Evolutionary conservation across 2,113 vertebrate species (phyloP), one percentile per base, ranked within the genome.

Genomic region (Cebidichthys violaceus): DNA sequence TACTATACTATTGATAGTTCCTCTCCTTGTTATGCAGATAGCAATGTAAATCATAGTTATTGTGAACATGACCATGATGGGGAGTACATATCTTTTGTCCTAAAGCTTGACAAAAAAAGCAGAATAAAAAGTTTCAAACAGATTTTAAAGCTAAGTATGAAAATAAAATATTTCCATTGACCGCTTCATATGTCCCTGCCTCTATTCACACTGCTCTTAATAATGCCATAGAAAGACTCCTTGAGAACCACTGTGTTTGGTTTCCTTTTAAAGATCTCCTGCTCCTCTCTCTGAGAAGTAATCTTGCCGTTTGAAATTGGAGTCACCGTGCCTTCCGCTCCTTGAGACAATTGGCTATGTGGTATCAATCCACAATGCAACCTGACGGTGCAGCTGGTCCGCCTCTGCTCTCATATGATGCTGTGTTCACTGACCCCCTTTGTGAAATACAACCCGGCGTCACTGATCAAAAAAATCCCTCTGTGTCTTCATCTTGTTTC

Each of bases 271-370:
- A n/a, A 71, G 31, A 65, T 15, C 59, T 50, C 20, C 47, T 5
- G 8, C 66, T 59, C 65, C 50, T 59, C 11, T 55, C 66, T 80
- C 75, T 33, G n/a, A 77, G 55, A 70, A 74, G 60, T 77, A 81
- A 86, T 89, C 83, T 67, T 13, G 35, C 45, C 11, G 75, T 68
- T 70, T 78, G 76, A 87, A 79, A 89, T 75, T 82, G 87, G 59
- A 77, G 62, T 74, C 55, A 50, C 45, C 45, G 1, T 9, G 45
- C 64, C 68, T 75, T 82, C 68, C 11, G 18, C 75, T 79, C 59
- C 70, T 57, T 37, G 9, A 75, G 47, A 70, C 72, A 77, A 83
- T 33, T 75, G 77, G 68, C 75, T 73, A 45, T 27, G 31, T 47
- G 74, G 29, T 33, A 43, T 75, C 64, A 75, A 79, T 80, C 45